phyloP scores from a whole-genome alignment of 2,113 vertebrate species.

The Camelus bactrianus region DNA sequence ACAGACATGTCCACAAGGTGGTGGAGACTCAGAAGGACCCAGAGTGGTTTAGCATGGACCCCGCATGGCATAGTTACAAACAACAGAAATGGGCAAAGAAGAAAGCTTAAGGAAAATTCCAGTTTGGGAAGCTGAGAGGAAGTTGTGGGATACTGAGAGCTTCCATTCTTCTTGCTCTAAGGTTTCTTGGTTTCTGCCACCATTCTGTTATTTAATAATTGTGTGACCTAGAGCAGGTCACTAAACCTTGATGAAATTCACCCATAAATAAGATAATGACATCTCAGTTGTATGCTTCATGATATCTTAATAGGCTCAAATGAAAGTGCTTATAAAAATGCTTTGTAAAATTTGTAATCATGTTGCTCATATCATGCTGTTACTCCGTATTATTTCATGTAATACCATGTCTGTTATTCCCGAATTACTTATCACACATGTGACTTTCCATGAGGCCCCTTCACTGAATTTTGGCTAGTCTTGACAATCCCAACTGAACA shows the following conservation, averaged over 20 bases:
- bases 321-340: slow-evolving; percentile 31
- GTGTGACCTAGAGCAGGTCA: neutral
- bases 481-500: neutral
- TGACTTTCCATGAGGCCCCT: neutral
- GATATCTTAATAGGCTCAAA: neutral
- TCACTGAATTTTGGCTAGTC: neutral
- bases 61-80: neutral
- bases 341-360: slow-evolving; percentile 8
- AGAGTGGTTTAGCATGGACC: neutral
- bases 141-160: neutral
- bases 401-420: neutral
- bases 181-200: slow-evolving; percentile 2
- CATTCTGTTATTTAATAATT: slow-evolving; percentile 13
- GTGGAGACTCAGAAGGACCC: neutral
- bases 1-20: neutral
- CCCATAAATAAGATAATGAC: neutral
- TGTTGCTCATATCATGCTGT: neutral
- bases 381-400: neutral
- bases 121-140: neutral
- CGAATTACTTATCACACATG: neutral
- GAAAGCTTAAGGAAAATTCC: neutral
- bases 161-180: neutral
- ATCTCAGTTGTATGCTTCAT: neutral
- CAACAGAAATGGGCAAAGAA: neutral
- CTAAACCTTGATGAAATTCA: neutral